These are phyloP conservation scores for Luidia sarsii DNA, from an alignment of 53 echinoderm and acorn worm genomes.

Conservation along the genomic window DNA sequence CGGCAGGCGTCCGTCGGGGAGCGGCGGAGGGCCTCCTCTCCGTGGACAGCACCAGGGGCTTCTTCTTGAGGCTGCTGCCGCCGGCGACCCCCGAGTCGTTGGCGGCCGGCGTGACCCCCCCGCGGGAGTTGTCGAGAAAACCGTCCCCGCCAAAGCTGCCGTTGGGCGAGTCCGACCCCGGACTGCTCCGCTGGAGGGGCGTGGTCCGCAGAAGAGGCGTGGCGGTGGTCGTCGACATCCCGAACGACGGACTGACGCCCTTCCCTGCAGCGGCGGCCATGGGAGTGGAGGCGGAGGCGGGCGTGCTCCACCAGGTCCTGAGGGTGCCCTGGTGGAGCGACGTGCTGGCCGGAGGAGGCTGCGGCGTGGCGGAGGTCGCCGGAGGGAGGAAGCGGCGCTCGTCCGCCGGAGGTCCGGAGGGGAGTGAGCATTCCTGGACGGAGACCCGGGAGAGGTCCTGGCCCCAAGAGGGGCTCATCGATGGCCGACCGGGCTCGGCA, in stretches of 20 bases:
- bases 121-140: conserved; percentile 61
- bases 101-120: no score
- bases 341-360: conserved; percentile 2
- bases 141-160: conserved; percentile 63
- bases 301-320: no score
- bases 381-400: no score
- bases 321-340: conserved; percentile 19
- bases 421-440: background rate
- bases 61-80: conserved; percentile 18
- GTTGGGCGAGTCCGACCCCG: conserved; percentile 42
- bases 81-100: background rate
- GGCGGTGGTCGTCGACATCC: background rate
- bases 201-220: conserved; percentile 28
- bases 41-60: conserved; percentile 23
- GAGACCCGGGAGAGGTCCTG: background rate
- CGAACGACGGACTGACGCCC: background rate
- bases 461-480: background rate
- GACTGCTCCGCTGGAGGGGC: conserved; percentile 33
- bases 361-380: no score
- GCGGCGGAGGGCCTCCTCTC: conserved; percentile 4
- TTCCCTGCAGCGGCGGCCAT: background rate
- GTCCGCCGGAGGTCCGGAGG: conserved; percentile 38
- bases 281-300: no score
- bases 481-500: background rate
- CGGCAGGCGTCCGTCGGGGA: background rate